Conservation (phyloP, 2,888 invertebrate genomes). For the Pseudeuparius sepicola region DNA sequence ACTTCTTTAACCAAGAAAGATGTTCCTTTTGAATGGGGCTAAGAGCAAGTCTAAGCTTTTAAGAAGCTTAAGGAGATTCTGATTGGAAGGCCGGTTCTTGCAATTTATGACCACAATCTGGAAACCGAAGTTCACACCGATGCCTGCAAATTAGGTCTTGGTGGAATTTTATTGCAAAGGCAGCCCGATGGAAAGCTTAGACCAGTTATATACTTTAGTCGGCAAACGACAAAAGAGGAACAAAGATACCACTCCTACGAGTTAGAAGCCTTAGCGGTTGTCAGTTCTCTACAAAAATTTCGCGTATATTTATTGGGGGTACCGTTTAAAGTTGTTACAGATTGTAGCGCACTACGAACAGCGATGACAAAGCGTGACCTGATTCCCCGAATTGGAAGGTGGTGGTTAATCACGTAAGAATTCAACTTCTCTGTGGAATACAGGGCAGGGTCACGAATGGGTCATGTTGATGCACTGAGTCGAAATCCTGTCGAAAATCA, state of each 20-base stretch:
- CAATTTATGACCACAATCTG: no score
- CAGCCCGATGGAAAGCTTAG: no score
- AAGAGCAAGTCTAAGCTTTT: slow-evolving; percentile 1
- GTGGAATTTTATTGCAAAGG: no score
- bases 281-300: slow-evolving; percentile 16
- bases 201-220: no score
- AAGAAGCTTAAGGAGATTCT: neutral
- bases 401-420: slow-evolving; percentile 29
- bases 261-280: slow-evolving; percentile 18
- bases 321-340: slow-evolving; percentile 19
- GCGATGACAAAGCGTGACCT: slow-evolving; percentile 22
- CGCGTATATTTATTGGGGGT: slow-evolving; percentile 15
- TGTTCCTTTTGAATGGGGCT: neutral
- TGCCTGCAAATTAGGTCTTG: no score
- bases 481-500: no score
- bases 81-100: neutral
- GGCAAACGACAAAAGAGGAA: no score
- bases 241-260: slow-evolving; percentile 20
- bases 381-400: slow-evolving; percentile 27
- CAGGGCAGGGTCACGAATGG: slow-evolving; percentile 26
- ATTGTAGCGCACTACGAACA: slow-evolving; percentile 23
- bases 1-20: slow-evolving; percentile 1
- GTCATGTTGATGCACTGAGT: no score
- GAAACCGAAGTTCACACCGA: no score
- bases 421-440: slow-evolving; percentile 28